phyloP scores from a whole-genome alignment of 2,797 vertebrate species.

The Tokudaia muenninki region DNA sequence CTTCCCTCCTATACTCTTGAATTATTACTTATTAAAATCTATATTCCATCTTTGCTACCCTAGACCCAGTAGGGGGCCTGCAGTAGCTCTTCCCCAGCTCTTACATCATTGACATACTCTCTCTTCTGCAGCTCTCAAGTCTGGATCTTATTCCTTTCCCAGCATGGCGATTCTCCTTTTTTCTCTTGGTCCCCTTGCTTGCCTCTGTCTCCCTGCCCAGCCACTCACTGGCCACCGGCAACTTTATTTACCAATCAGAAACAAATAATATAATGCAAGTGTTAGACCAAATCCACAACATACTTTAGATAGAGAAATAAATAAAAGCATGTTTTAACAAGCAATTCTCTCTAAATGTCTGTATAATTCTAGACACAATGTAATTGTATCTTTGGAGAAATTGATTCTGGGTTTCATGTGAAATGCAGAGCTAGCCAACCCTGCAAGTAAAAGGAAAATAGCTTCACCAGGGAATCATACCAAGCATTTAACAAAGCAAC shows the following conservation, averaged over 20 bases:
- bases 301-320: slow-evolving; percentile 1
- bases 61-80: background rate
- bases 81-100: background rate
- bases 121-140: background rate
- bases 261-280: background rate
- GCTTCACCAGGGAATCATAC: background rate
- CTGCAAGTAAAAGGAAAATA: slow-evolving; percentile 35
- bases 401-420: background rate
- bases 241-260: background rate
- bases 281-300: background rate
- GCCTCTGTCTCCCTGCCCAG: background rate
- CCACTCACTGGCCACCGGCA: background rate
- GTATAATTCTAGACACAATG: background rate
- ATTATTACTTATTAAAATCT: background rate
- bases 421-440: background rate
- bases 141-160: background rate
- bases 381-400: slow-evolving; percentile 38
- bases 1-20: background rate
- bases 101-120: background rate
- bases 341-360: background rate
- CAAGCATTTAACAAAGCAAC: slow-evolving; percentile 37
- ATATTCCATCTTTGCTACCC: background rate
- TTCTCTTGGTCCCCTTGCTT: background rate
- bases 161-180: background rate
- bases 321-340: slow-evolving; percentile 21